phyloP scores from a whole-genome alignment of 2,797 vertebrate genomes.

The Thripadectes ignobilis region DNA sequence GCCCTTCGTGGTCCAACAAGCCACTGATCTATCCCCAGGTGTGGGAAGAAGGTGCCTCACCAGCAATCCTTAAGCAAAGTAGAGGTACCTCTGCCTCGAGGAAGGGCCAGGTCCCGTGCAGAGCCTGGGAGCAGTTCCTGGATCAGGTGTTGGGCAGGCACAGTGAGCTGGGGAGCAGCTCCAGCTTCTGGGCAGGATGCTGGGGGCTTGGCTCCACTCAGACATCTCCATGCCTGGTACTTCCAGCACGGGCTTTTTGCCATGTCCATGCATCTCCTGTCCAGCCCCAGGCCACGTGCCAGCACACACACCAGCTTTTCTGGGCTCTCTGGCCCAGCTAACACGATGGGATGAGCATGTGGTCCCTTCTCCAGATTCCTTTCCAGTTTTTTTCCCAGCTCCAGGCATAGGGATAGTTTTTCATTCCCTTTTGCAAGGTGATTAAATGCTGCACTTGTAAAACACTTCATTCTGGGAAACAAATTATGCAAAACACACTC shows the following conservation, averaged over 20 bases:
- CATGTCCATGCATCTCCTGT: not conserved
- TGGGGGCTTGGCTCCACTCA: not conserved
- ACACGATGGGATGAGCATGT: accelerated
- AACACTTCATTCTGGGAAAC: constrained; percentile 27
- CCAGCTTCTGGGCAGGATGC: not conserved
- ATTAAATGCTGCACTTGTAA: constrained; percentile 35
- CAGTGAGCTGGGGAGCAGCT: accelerated
- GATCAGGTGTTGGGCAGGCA: not conserved
- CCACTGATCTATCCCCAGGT: not conserved
- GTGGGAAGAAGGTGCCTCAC: not conserved
- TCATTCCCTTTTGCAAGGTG: constrained; percentile 12
- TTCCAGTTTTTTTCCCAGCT: not conserved
- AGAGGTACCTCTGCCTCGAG: not conserved
- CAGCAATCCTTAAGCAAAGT: not conserved
- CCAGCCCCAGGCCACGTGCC: not conserved
- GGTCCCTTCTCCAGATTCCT: not conserved
- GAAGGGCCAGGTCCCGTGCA: not conserved
- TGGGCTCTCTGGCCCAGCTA: not conserved
- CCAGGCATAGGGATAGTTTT: not conserved
- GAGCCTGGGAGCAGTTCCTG: not conserved
- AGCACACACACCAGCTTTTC: not conserved
- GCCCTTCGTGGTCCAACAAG: constrained; percentile 15
- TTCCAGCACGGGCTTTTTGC: not conserved
- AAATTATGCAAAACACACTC: constrained; percentile 26
- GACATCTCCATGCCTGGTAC: accelerated